Conservation (phyloP, 2,797 vertebrate genomes). For the Hafferia zeledoni region DNA sequence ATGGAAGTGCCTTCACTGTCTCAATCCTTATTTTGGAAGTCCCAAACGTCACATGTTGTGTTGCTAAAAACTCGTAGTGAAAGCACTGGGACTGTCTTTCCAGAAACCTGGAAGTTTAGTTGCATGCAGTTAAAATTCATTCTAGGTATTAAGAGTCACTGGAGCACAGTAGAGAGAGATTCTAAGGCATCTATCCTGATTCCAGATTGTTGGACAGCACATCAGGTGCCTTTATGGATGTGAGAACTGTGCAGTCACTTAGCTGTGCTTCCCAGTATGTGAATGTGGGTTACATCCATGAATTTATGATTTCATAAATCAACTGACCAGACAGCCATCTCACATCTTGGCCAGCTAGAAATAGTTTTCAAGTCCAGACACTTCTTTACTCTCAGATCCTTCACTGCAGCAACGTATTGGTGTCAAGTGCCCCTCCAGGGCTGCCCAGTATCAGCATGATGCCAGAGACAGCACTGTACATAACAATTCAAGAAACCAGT, state of each 20-base stretch:
- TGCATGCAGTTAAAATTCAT: neutral
- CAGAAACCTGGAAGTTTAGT: neutral
- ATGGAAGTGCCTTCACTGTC: neutral
- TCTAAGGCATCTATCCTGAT: neutral
- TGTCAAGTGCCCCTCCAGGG: neutral
- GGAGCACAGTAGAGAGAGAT: neutral
- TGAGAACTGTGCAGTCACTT: neutral
- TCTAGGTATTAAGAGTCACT: neutral
- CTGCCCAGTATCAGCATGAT: neutral
- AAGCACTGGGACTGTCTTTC: neutral
- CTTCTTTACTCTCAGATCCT: neutral
- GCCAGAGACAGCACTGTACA: neutral
- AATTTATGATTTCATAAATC: neutral
- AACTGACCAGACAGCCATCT: neutral
- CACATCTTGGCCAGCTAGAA: neutral
- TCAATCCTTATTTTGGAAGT: neutral
- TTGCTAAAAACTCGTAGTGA: neutral
- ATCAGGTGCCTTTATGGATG: neutral
- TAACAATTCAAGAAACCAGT: neutral
- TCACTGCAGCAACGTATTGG: neutral
- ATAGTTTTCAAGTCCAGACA: neutral
- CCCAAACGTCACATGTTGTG: neutral
- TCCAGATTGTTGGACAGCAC: neutral
- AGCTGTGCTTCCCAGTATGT: neutral
- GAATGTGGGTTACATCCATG: neutral